Evolutionary conservation across 1,140 invertebrate genomes (phyloP).

Genomic region (Bombus pascuorum): DNA sequence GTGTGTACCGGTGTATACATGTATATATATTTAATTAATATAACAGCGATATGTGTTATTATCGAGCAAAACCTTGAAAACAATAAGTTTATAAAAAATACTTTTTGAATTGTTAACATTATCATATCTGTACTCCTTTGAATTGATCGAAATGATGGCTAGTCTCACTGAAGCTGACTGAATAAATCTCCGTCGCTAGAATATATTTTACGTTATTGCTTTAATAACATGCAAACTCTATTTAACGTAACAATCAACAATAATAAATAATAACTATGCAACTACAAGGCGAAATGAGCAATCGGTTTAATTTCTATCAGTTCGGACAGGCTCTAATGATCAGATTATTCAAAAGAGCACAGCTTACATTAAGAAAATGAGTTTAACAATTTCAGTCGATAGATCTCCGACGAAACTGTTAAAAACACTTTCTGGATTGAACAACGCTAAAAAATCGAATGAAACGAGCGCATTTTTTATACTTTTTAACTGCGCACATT

Average conservation of each 20-base stretch:
- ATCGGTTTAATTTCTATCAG: background rate
- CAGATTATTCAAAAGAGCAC: constrained; percentile 18
- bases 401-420: background rate
- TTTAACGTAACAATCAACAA: background rate
- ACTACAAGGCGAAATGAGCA: too few relatives aligned
- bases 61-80: constrained; percentile 46
- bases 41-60: constrained; percentile 50
- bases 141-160: background rate
- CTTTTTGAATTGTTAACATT: constrained; percentile 40
- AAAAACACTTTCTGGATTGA: background rate
- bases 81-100: constrained; percentile 54
- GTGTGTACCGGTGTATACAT: constrained; percentile 26
- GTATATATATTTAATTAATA: constrained; percentile 48
- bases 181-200: background rate
- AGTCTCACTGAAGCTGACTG: too few relatives aligned
- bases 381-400: background rate
- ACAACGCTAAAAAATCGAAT: constrained; percentile 28
- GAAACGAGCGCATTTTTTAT: constrained; percentile 12
- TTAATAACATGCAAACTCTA: background rate
- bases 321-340: background rate
- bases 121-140: constrained; percentile 11
- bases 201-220: constrained; percentile 6
- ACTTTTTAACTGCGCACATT: constrained; percentile 15
- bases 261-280: background rate
- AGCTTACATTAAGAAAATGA: background rate